These are phyloP conservation scores for Sebastes flavidus DNA, from an alignment of 2,797 vertebrate species.

Conservation along the genomic window DNA sequence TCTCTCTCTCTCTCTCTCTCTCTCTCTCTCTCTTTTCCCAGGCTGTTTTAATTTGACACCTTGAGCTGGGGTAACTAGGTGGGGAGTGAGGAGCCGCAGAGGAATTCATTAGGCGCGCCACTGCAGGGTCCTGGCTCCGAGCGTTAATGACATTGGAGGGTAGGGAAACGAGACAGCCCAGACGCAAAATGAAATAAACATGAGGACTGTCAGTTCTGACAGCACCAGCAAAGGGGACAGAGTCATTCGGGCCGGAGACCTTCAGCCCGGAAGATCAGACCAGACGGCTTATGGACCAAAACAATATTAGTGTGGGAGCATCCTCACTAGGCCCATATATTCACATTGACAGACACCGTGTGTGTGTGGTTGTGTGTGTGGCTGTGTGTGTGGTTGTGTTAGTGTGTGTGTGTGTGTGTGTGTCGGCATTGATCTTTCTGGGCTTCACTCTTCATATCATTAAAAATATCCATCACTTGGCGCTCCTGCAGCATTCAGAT, in stretches of 20 bases:
- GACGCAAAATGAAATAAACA: slow-evolving; percentile 96
- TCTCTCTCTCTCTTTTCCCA: slow-evolving; percentile 56
- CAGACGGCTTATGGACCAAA: slow-evolving; percentile 64
- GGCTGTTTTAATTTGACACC: slow-evolving; percentile 86
- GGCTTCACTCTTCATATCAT: slow-evolving; percentile 72
- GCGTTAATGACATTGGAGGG: slow-evolving; percentile 94
- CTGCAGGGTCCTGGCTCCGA: slow-evolving; percentile 89
- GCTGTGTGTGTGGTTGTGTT: not conserved
- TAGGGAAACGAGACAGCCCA: slow-evolving; percentile 92
- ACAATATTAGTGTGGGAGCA: slow-evolving; percentile 62
- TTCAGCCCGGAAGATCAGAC: slow-evolving; percentile 77
- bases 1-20: not conserved
- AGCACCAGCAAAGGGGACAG: slow-evolving; percentile 72
- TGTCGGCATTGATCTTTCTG: slow-evolving; percentile 60
- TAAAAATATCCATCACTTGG: slow-evolving; percentile 75
- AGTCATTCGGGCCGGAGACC: slow-evolving; percentile 77
- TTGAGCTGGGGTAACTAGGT: slow-evolving; percentile 85
- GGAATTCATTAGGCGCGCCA: slow-evolving; percentile 95
- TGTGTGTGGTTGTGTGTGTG: slow-evolving; percentile 11
- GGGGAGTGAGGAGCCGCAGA: slow-evolving; percentile 86
- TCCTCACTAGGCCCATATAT: slow-evolving; percentile 57
- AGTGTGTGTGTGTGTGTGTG: not conserved
- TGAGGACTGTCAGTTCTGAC: slow-evolving; percentile 89
- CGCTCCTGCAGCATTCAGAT: slow-evolving; percentile 69
- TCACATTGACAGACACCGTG: slow-evolving; percentile 50